phyloP scores from a whole-genome alignment of 2,888 invertebrate genomes.

The Phoenoteleia sp. region DNA sequence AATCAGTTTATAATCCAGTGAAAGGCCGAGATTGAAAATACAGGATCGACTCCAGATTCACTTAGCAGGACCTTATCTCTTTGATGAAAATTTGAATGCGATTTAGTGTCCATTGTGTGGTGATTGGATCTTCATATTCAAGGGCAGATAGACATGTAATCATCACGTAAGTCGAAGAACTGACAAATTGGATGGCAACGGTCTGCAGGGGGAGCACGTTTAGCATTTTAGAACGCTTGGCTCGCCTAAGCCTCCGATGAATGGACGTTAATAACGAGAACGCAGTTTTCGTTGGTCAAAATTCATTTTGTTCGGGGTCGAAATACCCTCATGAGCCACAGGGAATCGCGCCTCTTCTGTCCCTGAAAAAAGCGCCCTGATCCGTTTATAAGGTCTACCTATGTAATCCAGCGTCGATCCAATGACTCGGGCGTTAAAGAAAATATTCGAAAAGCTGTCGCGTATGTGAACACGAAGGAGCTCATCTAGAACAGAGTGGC shows the following conservation, averaged over 20 bases:
- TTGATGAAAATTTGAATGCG: slow-evolving; percentile 73
- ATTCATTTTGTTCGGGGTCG: slow-evolving; percentile 46
- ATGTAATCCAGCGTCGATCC: slow-evolving; percentile 59
- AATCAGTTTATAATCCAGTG: slow-evolving; percentile 52
- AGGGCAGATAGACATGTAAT: slow-evolving; percentile 70
- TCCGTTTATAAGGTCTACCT: slow-evolving; percentile 61
- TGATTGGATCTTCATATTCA: slow-evolving; percentile 70
- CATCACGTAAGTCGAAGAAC: slow-evolving; percentile 68
- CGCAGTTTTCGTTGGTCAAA: slow-evolving; percentile 68
- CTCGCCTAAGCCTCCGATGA: slow-evolving; percentile 77
- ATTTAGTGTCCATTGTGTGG: slow-evolving; percentile 58
- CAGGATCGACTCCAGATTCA: slow-evolving; percentile 39
- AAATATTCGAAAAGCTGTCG: slow-evolving; percentile 67
- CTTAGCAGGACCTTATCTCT: slow-evolving; percentile 52
- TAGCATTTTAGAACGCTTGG: slow-evolving; percentile 73
- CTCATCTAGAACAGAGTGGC: slow-evolving; percentile 40
- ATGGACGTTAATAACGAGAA: slow-evolving; percentile 80
- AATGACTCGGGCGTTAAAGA: slow-evolving; percentile 62
- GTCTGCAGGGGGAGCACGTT: slow-evolving; percentile 59
- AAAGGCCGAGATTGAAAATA: slow-evolving; percentile 56
- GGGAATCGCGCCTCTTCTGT: slow-evolving; percentile 26
- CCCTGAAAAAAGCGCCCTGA: slow-evolving; percentile 29
- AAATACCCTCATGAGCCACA: slow-evolving; percentile 25
- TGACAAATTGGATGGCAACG: slow-evolving; percentile 72
- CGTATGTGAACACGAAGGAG: slow-evolving; percentile 51